Base-by-base conservation (phyloP, 1,140 invertebrate genomes). In the Dendrolimus kikuchii region DNA sequence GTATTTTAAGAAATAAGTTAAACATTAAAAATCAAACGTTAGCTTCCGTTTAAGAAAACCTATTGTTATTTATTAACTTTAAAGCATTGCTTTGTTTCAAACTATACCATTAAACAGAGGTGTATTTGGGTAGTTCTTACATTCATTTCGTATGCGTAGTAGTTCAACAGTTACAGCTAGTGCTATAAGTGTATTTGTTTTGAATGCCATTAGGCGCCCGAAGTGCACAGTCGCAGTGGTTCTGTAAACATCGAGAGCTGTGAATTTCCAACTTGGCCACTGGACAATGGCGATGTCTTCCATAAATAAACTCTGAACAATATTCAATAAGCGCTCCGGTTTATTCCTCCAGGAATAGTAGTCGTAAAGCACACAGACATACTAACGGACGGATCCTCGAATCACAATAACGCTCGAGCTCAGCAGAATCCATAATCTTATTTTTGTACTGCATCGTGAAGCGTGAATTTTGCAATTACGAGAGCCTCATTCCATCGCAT, bases 391-490 rank as follows among this genome's bases (percentile, higher is more conserved):
- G 81, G 76, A 86, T 86, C 82, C 81, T 86, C 82, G 82, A 86
- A 86, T 86, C 82, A 86, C 78, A 86, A 86, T 84, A 86, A 81
- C 77, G 73, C 68, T 73, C 69, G 74, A 80, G 72, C 83, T 86
- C 81, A 83, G 74, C 77, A 65, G 83, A 86, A 86, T 86, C 80
- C 83, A 86, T 84, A 86, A 86, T 83, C 83, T 86, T 86, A 86
- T 86, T 86, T 86, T 86, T 86, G 83, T 84, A 86, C 80, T 80
- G 81, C 83, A 81, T 80, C 72, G 62, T 74, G 78, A 77, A 86
- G 83, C 83, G 83, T 86, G 80, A 84, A 84, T 84, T 86, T 86
- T 74, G 81, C 83, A 86, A 86, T 86, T 86, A 86, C 74, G 74
- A 70, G 68, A 70, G 55, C 57, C 43, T 51, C 9, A 38, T 45